Conservation (phyloP, 2,888 invertebrate species). For the Chymomyza amoena region DNA sequence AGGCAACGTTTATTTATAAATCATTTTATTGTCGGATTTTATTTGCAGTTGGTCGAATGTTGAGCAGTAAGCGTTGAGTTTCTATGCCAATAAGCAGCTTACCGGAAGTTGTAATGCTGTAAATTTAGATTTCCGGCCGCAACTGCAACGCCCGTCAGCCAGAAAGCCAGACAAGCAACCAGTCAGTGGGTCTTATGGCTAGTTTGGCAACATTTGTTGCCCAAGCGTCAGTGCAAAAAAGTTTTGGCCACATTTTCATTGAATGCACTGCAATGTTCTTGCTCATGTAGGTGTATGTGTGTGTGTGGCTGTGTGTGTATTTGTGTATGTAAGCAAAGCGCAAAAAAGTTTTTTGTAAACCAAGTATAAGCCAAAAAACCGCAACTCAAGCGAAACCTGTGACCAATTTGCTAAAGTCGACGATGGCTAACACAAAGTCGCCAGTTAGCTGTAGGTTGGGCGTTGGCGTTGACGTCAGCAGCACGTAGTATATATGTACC, state of each 20-base stretch:
- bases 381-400: conserved; percentile 64
- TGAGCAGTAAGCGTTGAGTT: conserved; percentile 40
- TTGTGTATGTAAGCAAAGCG: conserved; percentile 65
- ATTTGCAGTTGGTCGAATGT: conserved; percentile 53
- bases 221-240: conserved; percentile 3
- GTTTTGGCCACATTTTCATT: conserved; percentile 60
- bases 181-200: conserved; percentile 23
- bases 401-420: conserved; percentile 52
- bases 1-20: conserved; percentile 64
- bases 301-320: conserved; percentile 39
- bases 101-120: conserved; percentile 72
- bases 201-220: conserved; percentile 40
- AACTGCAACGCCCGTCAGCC: conserved; percentile 47
- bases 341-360: background rate
- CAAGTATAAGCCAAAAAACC: conserved; percentile 33
- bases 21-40: conserved; percentile 72
- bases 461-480: background rate
- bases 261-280: conserved; percentile 39
- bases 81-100: conserved; percentile 71
- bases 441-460: background rate
- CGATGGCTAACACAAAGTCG: conserved; percentile 8
- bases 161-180: conserved; percentile 8
- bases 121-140: conserved; percentile 73
- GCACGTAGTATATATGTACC: background rate
- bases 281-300: conserved; percentile 10